phyloP scores from a whole-genome alignment of 2,888 invertebrate genomes.

The Thymelicus acteon region DNA sequence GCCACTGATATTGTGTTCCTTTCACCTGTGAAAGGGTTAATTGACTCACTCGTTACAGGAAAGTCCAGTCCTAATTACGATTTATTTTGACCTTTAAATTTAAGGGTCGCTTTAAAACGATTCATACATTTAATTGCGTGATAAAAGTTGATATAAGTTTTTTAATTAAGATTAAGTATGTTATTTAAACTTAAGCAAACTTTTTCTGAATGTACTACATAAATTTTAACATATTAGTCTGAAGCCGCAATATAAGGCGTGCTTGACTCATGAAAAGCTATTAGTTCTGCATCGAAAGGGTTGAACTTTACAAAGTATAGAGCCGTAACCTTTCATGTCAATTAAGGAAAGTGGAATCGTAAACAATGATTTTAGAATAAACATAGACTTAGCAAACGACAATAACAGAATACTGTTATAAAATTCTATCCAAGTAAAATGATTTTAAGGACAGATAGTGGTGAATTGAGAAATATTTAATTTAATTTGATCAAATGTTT shows the following conservation, averaged over 20 bases:
- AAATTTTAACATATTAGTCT: neutral
- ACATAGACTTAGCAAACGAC: no score
- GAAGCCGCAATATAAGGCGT: constrained; percentile 4
- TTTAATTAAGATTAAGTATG: neutral
- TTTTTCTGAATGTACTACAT: constrained; percentile 6
- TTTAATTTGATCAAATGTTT: no score
- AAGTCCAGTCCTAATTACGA: constrained; percentile 18
- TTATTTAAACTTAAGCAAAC: neutral
- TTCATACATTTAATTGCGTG: neutral
- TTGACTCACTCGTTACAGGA: constrained; percentile 22
- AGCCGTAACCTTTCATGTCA: constrained; percentile 2
- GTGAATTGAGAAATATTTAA: no score
- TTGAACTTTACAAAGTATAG: constrained; percentile 4
- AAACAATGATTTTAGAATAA: neutral
- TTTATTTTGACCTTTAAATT: constrained; percentile 11
- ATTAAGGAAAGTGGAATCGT: neutral
- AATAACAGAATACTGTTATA: no score
- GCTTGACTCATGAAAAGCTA: constrained; percentile 12
- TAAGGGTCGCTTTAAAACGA: constrained; percentile 6
- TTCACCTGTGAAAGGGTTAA: constrained; percentile 35
- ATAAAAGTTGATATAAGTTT: neutral
- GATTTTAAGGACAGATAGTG: no score
- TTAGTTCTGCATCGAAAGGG: constrained; percentile 14
- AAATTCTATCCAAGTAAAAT: no score
- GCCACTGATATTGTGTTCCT: constrained; percentile 29